Percentiles rank a stretch among this genome's conserved stretches.
phyloP scores from a whole-genome alignment of 2,888 invertebrate genomes.

The Latrodectus elegans region DNA sequence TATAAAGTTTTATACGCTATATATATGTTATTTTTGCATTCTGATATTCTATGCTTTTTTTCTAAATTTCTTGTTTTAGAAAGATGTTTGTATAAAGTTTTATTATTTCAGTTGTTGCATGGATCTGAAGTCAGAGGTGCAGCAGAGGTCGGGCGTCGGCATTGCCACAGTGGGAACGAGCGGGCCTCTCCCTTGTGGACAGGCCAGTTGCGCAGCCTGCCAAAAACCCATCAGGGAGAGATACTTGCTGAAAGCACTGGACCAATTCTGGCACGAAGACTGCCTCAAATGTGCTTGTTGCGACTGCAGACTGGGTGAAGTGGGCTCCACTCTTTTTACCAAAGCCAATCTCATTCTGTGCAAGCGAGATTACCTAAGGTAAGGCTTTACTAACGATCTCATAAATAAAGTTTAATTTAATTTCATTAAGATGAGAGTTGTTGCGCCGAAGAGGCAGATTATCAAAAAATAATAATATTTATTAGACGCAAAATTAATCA shows the following conservation, averaged over 20 bases:
- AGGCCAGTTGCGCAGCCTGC: conserved; percentile 71
- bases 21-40: too few species aligned
- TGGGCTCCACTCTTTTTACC: conserved; percentile 91
- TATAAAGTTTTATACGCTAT: too few species aligned
- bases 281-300: conserved; percentile 94
- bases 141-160: conserved; percentile 25
- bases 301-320: conserved; percentile 92
- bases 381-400: conserved; percentile 69
- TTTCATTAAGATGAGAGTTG: too few species aligned
- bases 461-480: too few species aligned
- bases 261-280: conserved; percentile 95
- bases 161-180: conserved; percentile 43
- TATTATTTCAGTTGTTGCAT: conserved; percentile 37
- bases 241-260: conserved; percentile 89
- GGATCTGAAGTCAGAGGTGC: conserved; percentile 65
- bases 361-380: conserved; percentile 94
- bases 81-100: background rate
- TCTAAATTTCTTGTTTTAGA: too few species aligned
- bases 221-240: conserved; percentile 71
- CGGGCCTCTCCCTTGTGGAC: conserved; percentile 33
- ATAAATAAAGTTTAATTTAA: too few species aligned
- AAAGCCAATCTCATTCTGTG: conserved; percentile 93
- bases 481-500: too few species aligned
- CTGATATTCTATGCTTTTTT: too few species aligned
- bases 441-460: too few species aligned